Evolutionary conservation across 2,888 invertebrate species (phyloP).

Genomic region (Pelosia muscerda): DNA sequence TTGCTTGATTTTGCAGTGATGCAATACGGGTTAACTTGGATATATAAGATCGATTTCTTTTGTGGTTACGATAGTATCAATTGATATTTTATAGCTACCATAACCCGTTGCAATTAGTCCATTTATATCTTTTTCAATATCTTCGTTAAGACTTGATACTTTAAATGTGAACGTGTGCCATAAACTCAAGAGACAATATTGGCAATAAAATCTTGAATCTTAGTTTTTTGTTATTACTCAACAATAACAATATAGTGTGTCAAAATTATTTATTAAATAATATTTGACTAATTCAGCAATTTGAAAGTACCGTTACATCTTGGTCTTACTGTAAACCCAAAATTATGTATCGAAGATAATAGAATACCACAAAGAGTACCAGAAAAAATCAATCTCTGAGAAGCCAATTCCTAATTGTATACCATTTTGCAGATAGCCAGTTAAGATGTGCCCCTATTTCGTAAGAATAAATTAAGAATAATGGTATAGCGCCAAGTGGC

Average conservation of each 20-base stretch:
- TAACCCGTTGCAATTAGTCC: constrained; percentile 23
- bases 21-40: constrained; percentile 47
- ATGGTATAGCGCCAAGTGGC: constrained; percentile 2
- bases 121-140: background rate
- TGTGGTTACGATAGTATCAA: constrained; percentile 28
- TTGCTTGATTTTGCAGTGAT: constrained; percentile 53
- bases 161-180: background rate
- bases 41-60: constrained; percentile 48
- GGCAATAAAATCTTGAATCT: background rate
- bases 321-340: constrained; percentile 50
- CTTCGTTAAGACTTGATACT: background rate
- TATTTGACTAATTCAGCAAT: constrained; percentile 17
- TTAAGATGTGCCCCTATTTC: constrained; percentile 33
- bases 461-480: constrained; percentile 26
- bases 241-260: constrained; percentile 26
- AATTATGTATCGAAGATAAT: constrained; percentile 48
- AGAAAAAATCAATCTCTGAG: too few species aligned
- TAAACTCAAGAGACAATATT: background rate
- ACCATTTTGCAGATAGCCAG: constrained; percentile 40
- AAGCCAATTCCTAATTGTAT: constrained; percentile 44
- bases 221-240: background rate
- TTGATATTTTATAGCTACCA: constrained; percentile 26
- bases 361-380: constrained; percentile 33
- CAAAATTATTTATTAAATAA: too few species aligned
- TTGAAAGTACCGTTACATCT: constrained; percentile 49